Percentiles rank a stretch among this genome's conserved stretches.
Conservation (phyloP, 2,797 vertebrate species). For the Squalus acanthias region DNA sequence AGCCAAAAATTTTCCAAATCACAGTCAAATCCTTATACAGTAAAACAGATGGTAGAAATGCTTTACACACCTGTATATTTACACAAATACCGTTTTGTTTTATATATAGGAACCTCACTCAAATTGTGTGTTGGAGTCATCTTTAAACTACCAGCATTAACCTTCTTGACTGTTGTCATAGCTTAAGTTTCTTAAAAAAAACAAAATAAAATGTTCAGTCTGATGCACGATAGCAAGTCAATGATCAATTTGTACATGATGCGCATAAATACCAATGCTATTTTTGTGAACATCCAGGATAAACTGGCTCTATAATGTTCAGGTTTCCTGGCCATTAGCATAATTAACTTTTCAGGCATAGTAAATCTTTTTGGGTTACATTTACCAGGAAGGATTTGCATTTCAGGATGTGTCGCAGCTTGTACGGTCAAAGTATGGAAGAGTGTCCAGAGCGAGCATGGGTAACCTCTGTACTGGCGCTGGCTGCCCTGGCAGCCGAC, state of each 20-base stretch:
- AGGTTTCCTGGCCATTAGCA: not conserved
- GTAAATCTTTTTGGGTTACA: not conserved
- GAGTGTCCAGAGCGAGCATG: constrained; percentile 86
- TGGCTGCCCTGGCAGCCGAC: constrained; percentile 85
- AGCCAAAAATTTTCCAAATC: not conserved
- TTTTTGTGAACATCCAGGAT: too few relatives aligned
- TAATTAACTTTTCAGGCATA: not conserved
- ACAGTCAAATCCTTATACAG: not conserved
- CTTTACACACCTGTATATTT: not conserved
- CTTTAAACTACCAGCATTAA: not conserved
- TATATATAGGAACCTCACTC: not conserved
- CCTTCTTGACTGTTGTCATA: not conserved
- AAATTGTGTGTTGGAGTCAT: not conserved
- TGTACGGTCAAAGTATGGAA: constrained; percentile 81
- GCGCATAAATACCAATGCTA: not conserved
- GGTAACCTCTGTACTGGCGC: constrained; percentile 75
- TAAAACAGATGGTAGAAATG: not conserved
- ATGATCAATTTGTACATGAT: not conserved
- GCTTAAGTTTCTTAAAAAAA: not conserved
- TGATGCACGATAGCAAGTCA: not conserved
- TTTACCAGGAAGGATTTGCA: constrained; percentile 72
- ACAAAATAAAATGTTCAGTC: not conserved
- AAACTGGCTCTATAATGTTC: not conserved
- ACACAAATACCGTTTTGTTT: not conserved
- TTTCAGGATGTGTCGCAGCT: constrained; percentile 62